Conservation (phyloP, 2,113 vertebrate species). For the Platysteira castanea region DNA sequence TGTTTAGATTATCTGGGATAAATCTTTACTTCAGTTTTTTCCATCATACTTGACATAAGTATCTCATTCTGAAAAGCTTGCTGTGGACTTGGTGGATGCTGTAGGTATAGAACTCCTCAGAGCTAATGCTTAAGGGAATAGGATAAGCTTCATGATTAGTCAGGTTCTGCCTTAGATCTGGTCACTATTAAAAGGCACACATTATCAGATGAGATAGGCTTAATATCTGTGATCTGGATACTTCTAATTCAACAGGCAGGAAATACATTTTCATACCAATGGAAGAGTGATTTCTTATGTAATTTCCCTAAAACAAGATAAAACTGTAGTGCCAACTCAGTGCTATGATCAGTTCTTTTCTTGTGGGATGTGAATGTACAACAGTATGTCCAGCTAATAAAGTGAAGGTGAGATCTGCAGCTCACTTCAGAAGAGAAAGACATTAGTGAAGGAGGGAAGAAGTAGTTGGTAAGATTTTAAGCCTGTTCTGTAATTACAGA, state of each 20-base stretch:
- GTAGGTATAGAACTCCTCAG: neutral
- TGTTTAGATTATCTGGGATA: neutral
- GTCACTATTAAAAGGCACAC: neutral
- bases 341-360: neutral
- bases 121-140: neutral
- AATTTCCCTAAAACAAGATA: neutral
- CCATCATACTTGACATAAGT: accelerated
- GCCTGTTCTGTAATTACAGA: neutral
- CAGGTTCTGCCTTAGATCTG: neutral
- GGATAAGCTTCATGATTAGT: neutral
- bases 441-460: neutral
- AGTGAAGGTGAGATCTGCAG: neutral
- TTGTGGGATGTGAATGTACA: neutral
- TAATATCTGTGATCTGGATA: neutral
- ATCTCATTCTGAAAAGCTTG: neutral
- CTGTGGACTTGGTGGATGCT: neutral
- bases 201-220: neutral
- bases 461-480: neutral
- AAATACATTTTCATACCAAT: neutral
- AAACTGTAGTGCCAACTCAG: neutral
- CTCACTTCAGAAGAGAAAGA: neutral
- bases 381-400: neutral
- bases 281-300: neutral
- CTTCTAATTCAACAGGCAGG: neutral
- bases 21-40: neutral